phyloP scores from a whole-genome alignment of 92 coral and sea anemone species.

The Zoanthus solanderi region DNA sequence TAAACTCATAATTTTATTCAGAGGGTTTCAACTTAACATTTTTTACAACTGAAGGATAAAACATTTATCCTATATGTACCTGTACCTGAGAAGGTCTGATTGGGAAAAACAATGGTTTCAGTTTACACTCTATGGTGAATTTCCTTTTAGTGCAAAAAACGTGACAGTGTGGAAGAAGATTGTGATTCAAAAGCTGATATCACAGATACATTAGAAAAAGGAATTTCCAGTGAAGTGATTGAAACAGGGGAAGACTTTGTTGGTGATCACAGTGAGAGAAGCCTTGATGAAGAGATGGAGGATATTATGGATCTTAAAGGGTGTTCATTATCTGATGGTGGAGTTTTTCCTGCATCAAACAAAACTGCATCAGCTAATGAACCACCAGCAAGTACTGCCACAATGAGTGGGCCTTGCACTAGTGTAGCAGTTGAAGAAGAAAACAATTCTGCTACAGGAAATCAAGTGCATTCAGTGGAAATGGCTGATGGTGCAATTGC shows the following conservation, averaged over 20 bases:
- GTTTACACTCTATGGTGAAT: no score
- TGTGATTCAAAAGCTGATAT: not conserved
- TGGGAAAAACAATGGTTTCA: no score
- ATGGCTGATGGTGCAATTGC: not conserved
- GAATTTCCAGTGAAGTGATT: not conserved
- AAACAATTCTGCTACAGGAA: not conserved
- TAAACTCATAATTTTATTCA: no score
- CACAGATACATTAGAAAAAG: not conserved
- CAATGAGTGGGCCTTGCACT: not conserved
- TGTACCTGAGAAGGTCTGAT: no score
- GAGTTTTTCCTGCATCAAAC: not conserved
- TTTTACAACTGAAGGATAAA: no score
- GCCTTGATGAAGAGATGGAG: constrained; percentile 76
- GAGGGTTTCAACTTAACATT: no score
- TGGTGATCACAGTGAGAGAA: constrained; percentile 67
- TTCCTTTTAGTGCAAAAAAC: not conserved
- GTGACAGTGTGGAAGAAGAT: constrained; percentile 13
- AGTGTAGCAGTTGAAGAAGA: not conserved
- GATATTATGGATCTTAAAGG: constrained; percentile 73
- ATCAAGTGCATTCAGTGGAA: constrained; percentile 5
- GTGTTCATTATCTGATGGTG: constrained; percentile 60
- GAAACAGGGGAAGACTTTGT: constrained; percentile 59
- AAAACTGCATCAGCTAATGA: constrained; percentile 1
- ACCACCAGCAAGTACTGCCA: not conserved
- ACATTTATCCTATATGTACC: no score